Base-by-base conservation (phyloP, 2,888 invertebrate species). In the Diloba caeruleocephala region DNA sequence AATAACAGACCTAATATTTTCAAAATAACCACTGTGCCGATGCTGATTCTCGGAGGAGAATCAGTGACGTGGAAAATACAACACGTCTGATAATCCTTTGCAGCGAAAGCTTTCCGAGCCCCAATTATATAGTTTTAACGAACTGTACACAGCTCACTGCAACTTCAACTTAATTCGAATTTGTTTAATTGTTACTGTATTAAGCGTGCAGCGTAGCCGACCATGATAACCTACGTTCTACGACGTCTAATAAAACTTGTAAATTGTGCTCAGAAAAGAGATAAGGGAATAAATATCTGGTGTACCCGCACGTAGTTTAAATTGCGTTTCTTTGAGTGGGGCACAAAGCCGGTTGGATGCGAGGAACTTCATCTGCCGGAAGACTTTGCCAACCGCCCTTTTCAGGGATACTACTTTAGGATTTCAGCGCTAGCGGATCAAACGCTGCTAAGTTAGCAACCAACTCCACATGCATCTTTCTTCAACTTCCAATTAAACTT, bases 271-370 rank as follows among this genome's bases (percentile, higher is more conserved):
- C 48, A 26, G 64, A 69, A 21, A 84, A 80, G 79, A 79, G 76
- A 74, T 77, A 77, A 74, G 65, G 78, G 74, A 77, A 80, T 80
- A 84, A 85, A 86, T 84, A 82, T 87, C 85, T 87, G 81, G 85
- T 71, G 76, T 71, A 71, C 87, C 86, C 87, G 86, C 85, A 88
- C 88, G 85, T 87, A 87, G 85, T 88, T 88, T 86, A 87, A 89
- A 89, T 89, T 87, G 80, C 84, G 85, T 87, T 88, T 82, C 88
- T 88, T 88, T 87, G 87, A 88, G 81, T 76, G 74, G 67, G 46
- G 75, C 70, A 87, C 84, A 87, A 87, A 87, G 86, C 84, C 75
- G 81, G 61, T 56, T 71, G 73, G 75, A 83, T 81, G 78, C 71
- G 79, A 75, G 66, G 75, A 87, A 88, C 84, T 88, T 82, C 78